Base-by-base conservation (phyloP, 2,113 vertebrate genomes). In the Nymphicus hollandicus region DNA sequence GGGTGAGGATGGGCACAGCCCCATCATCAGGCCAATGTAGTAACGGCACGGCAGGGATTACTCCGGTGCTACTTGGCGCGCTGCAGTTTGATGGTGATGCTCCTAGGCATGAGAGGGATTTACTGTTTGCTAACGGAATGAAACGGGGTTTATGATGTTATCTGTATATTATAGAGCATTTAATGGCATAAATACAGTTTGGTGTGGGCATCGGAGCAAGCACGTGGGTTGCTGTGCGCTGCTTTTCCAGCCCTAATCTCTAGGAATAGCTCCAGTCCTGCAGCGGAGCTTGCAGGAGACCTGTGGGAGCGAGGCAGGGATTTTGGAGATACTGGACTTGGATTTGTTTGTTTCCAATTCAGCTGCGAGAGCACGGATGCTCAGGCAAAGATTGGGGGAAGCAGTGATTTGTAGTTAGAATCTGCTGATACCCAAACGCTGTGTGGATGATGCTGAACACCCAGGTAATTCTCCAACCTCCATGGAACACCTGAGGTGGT, bases 51-150 rank as follows among this genome's bases (percentile, higher is more conserved):
- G 56, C 56, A 58, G 33, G 56, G 56, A 24, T 35, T 80, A 18
- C 49, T 24, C 65, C 78, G 9, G 55, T 25, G 4, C 58, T 66
- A 55, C 8, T 46, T 78, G 43, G 73, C 49, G 10, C 56, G 72
- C 89, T 94, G 70, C 83, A 14, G 80, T 28, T 19, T 18, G 79
- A 20, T 46, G 50, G 63, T 7, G 63, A 61, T 25, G 78, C 93
- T 96, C 9, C 95, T 76, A n/a, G 8, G 16, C 14, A 37, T 8
- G 31, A 86, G 93, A 84, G 89, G 93, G 97, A 92, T 96, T 94
- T 89, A 69, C 79, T 69, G 49, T n/a, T 85, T 76, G 89, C 94
- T 47, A 25, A 77, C 81, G 46, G 92, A 94, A 85, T 44, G 84
- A 86, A 93, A 78, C 4, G 55, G 73, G 39, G 73, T 93, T 95